These are phyloP conservation scores for Microctonus brassicae DNA, from an alignment of 2,888 invertebrate genomes.

Conservation along the genomic window DNA sequence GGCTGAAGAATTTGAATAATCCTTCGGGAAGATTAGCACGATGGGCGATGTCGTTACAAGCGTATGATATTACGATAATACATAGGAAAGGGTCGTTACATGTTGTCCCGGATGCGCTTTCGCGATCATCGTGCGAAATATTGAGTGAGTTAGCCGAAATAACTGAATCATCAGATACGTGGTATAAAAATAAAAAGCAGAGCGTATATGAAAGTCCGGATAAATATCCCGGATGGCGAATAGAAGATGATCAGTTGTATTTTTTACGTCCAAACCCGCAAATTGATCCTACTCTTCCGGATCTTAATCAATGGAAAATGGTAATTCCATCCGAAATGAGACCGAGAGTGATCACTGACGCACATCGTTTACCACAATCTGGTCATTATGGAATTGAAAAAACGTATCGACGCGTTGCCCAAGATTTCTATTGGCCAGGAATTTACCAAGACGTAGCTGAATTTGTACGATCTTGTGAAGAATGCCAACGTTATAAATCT, in stretches of 20 bases:
- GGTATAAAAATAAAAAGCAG: background rate
- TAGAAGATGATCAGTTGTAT: background rate
- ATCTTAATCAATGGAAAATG: background rate
- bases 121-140: background rate
- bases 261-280: background rate
- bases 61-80: constrained; percentile 17
- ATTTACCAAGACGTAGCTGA: too few relatives aligned
- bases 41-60: constrained; percentile 10
- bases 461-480: too few relatives aligned
- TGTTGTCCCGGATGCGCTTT: constrained; percentile 38
- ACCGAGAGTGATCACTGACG: background rate
- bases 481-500: too few relatives aligned
- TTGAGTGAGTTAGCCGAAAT: background rate
- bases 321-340: background rate
- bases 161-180: background rate
- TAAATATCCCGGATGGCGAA: background rate
- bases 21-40: too few relatives aligned
- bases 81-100: constrained; percentile 22
- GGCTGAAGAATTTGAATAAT: too few relatives aligned
- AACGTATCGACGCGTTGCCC: background rate
- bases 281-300: constrained; percentile 4
- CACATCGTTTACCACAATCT: background rate
- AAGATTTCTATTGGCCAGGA: too few relatives aligned
- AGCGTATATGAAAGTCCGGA: background rate
- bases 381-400: background rate